These are phyloP conservation scores for Ovibos moschatus DNA, from an alignment of 2,113 vertebrate genomes.

Conservation along the genomic window DNA sequence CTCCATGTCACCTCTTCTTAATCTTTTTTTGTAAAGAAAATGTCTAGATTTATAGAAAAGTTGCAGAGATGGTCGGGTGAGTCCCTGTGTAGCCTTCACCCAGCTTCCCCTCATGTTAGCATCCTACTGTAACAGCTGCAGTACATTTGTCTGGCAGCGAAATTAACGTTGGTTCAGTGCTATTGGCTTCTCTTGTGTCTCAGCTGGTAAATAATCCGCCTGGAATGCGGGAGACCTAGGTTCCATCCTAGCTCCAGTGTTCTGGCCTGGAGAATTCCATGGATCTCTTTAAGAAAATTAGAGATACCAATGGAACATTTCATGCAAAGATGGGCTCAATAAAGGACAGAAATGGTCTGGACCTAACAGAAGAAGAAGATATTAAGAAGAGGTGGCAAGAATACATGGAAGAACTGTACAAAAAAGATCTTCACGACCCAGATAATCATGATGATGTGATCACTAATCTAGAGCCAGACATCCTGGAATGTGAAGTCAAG, in stretches of 20 bases:
- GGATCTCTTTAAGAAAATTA: neutral
- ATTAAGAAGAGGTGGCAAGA: too few relatives aligned
- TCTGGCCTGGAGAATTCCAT: neutral
- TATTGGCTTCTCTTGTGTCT: neutral
- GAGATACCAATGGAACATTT: too few relatives aligned
- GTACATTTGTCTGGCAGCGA: neutral
- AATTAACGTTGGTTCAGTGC: neutral
- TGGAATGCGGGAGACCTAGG: neutral
- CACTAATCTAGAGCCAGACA: too few relatives aligned
- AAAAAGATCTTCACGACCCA: too few relatives aligned
- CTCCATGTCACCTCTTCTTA: neutral
- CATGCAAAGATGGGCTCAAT: too few relatives aligned
- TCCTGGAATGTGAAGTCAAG: too few relatives aligned
- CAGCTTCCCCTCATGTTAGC: too few relatives aligned
- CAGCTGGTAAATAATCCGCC: neutral
- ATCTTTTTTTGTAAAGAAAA: neutral
- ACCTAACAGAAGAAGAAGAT: too few relatives aligned
- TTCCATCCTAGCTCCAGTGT: neutral
- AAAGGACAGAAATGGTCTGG: too few relatives aligned
- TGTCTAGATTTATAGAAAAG: neutral
- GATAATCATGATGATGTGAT: too few relatives aligned
- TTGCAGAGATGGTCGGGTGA: neutral
- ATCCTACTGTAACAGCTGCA: neutral
- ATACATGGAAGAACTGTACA: too few relatives aligned
- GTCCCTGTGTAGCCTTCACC: rapidly evolving